A percentile compares a stretch with the other conserved stretches of the same genome.
Evolutionary conservation across 2,888 invertebrate species (phyloP).

Genomic region (Allophyes oxyacanthae): DNA sequence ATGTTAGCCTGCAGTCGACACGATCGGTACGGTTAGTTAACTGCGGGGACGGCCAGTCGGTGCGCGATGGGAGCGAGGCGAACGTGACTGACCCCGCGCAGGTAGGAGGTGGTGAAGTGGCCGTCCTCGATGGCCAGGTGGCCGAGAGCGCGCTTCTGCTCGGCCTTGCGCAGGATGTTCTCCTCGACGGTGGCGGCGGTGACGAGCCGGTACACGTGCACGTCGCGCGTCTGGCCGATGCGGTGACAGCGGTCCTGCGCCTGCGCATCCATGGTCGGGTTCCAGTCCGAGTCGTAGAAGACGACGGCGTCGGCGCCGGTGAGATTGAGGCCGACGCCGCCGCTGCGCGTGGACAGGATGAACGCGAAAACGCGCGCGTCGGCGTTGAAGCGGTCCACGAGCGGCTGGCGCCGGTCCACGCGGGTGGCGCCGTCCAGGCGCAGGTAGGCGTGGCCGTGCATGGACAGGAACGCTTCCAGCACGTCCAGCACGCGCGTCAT

Average conservation of each 20-base stretch:
- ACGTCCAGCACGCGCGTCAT: conserved; percentile 99
- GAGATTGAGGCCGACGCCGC: conserved; percentile 99
- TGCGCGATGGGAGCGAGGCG: no score
- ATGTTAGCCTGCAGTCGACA: conserved; percentile 95
- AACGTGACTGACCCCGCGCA: conserved; percentile 90
- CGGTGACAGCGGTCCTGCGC: conserved; percentile 99
- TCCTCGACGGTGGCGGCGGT: conserved; percentile 99
- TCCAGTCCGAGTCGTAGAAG: conserved; percentile 99
- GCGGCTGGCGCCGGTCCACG: conserved; percentile 97
- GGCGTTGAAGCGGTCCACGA: conserved; percentile 99
- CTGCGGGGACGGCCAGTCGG: no score
- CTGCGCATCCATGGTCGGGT: conserved; percentile 99
- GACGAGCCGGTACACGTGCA: conserved; percentile 99
- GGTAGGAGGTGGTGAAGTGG: conserved; percentile 99
- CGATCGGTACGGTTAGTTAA: no score
- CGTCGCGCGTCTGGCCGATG: conserved; percentile 99
- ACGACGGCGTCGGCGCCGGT: conserved; percentile 99
- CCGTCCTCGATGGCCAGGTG: conserved; percentile 99
- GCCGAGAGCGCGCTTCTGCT: conserved; percentile 98
- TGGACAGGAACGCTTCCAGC: conserved; percentile 98
- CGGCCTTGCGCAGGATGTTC: conserved; percentile 99
- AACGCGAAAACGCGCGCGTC: conserved; percentile 98
- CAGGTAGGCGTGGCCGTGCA: conserved; percentile 98
- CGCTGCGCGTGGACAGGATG: conserved; percentile 98
- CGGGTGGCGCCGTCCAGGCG: conserved; percentile 98